Percentiles rank a stretch among this genome's conserved stretches.
These are phyloP conservation scores for Adelges cooleyi DNA, from an alignment of 1,140 invertebrate species.

Conservation along the genomic window DNA sequence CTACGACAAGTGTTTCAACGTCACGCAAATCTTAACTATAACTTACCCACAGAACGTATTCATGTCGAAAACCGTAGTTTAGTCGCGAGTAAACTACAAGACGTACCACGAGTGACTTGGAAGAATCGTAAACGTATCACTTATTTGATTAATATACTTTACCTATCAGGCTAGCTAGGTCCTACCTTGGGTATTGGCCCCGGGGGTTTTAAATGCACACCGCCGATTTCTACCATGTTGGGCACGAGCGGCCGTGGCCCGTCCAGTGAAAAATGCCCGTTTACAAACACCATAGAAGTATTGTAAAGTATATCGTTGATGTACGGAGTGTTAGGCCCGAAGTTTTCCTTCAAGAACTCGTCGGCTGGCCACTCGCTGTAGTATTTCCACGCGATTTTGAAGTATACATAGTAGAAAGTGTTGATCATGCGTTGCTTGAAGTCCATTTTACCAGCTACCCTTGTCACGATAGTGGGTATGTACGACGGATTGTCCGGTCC, in stretches of 20 bases:
- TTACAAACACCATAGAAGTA: conserved; percentile 50
- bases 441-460: conserved; percentile 26
- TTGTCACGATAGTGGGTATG: conserved; percentile 29
- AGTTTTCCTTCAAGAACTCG: conserved; percentile 26
- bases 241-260: conserved; percentile 47
- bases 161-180: too few species aligned
- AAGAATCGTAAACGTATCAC: too few species aligned
- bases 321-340: conserved; percentile 36
- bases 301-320: conserved; percentile 45
- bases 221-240: conserved; percentile 54
- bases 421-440: conserved; percentile 32
- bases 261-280: conserved; percentile 50
- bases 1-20: too few species aligned
- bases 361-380: conserved; percentile 8
- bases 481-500: conserved; percentile 32
- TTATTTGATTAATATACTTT: too few species aligned
- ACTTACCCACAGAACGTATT: too few species aligned
- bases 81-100: too few species aligned
- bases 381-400: neutral
- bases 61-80: too few species aligned
- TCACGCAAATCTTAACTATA: too few species aligned
- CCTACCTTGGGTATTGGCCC: conserved; percentile 45
- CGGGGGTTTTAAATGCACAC: conserved; percentile 48
- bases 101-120: too few species aligned
- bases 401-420: conserved; percentile 19